A percentile compares a stretch with the other conserved stretches of the same genome.
Conservation (phyloP, 2,113 vertebrate species). For the Balaeniceps rex region DNA sequence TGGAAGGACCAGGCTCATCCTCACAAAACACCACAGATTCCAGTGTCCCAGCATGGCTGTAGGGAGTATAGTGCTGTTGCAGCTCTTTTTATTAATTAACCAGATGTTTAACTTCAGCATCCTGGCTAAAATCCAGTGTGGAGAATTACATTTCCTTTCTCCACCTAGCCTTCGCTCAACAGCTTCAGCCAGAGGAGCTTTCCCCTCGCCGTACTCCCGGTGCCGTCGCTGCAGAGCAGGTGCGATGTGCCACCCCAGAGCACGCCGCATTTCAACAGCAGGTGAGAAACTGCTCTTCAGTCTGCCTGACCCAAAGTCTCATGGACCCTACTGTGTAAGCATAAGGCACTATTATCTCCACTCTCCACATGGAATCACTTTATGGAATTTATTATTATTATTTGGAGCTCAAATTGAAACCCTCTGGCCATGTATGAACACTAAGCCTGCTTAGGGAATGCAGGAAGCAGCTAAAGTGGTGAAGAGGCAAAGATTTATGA, state of each 20-base stretch:
- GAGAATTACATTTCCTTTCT: not conserved
- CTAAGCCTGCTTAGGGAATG: slow-evolving; percentile 27
- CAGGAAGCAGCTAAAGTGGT: slow-evolving; percentile 32
- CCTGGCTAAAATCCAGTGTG: not conserved
- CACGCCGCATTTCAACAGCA: not conserved
- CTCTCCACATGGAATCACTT: slow-evolving; percentile 22
- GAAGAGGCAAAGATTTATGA: slow-evolving; percentile 45
- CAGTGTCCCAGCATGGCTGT: not conserved
- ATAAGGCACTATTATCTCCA: not conserved
- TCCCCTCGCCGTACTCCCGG: not conserved
- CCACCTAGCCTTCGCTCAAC: not conserved
- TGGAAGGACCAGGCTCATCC: not conserved
- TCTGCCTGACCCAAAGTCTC: not conserved
- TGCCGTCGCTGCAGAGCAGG: not conserved
- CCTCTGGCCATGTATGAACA: slow-evolving; percentile 8
- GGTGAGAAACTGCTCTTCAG: not conserved
- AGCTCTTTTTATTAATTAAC: not conserved
- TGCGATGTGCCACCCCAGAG: not conserved
- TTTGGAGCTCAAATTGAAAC: slow-evolving; percentile 43
- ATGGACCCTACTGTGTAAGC: not conserved
- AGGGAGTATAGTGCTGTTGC: not conserved
- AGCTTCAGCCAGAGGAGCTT: not conserved
- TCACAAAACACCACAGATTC: not conserved
- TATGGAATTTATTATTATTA: slow-evolving; percentile 39
- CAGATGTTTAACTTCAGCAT: not conserved